A percentile compares a stretch with the other conserved stretches of the same genome.
These are phyloP conservation scores for Aulostomus chinensis DNA, from an alignment of 2,797 vertebrate species.

Conservation along the genomic window DNA sequence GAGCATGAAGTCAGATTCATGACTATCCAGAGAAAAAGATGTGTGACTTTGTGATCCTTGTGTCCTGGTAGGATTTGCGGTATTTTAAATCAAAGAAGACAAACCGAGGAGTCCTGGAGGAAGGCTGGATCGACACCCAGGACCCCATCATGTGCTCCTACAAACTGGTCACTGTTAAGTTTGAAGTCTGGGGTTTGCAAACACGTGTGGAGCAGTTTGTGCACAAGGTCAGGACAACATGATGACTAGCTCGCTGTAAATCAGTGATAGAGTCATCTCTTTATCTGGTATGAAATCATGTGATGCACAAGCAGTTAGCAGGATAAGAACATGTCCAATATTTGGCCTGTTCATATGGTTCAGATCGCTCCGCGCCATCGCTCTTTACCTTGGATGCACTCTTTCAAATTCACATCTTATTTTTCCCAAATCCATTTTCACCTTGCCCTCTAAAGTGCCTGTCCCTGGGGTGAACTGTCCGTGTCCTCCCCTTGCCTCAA, in stretches of 20 bases:
- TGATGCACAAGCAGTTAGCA: too few relatives aligned
- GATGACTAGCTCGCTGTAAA: too few relatives aligned
- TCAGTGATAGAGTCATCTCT: too few relatives aligned
- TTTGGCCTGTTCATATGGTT: too few relatives aligned
- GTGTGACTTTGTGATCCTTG: too few relatives aligned
- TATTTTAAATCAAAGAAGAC: constrained; percentile 84
- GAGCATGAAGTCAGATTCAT: too few relatives aligned
- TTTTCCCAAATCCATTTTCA: constrained; percentile 42
- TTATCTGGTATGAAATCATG: too few relatives aligned
- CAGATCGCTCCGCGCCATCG: too few relatives aligned
- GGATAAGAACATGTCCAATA: too few relatives aligned
- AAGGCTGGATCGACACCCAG: constrained; percentile 81
- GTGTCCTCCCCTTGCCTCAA: constrained; percentile 16
- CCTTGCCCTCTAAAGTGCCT: constrained; percentile 19
- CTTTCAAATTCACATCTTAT: too few relatives aligned
- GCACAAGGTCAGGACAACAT: constrained; percentile 84
- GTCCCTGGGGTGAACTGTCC: constrained; percentile 36
- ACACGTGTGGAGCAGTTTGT: constrained; percentile 88
- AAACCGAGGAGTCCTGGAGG: constrained; percentile 76
- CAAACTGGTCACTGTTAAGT: constrained; percentile 87
- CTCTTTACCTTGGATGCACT: too few relatives aligned
- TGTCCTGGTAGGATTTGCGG: constrained; percentile 75
- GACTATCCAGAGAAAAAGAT: too few relatives aligned
- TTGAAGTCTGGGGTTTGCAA: constrained; percentile 90
- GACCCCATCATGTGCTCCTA: constrained; percentile 89